A percentile compares a stretch with the other conserved stretches of the same genome.
These are phyloP conservation scores for Drosophila watanabei DNA, from an alignment of 1,140 invertebrate genomes.

Conservation along the genomic window DNA sequence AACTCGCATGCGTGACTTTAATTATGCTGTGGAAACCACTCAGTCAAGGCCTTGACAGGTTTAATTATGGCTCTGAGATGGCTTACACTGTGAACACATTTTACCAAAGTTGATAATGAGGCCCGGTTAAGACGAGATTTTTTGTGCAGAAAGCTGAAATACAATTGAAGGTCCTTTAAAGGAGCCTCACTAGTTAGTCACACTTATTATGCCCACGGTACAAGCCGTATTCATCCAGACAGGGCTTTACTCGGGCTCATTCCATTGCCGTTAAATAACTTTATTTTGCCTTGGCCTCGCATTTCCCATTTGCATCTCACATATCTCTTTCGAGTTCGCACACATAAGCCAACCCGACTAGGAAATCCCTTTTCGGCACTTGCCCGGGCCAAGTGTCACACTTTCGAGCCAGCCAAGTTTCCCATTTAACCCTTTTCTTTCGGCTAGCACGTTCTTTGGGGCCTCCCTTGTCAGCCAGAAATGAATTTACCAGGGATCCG, in stretches of 20 bases:
- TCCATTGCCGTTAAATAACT: slow-evolving; percentile 28
- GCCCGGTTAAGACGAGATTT: background rate
- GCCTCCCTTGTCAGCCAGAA: slow-evolving; percentile 25
- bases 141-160: background rate
- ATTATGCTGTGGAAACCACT: slow-evolving; percentile 30
- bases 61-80: slow-evolving; percentile 13
- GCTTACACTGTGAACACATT: background rate
- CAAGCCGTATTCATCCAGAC: background rate
- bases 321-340: slow-evolving; percentile 28
- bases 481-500: slow-evolving; percentile 24
- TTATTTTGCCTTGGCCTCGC: slow-evolving; percentile 12
- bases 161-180: background rate
- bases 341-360: slow-evolving; percentile 12
- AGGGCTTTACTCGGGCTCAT: background rate
- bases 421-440: slow-evolving; percentile 38
- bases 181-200: background rate
- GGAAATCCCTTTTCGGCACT: slow-evolving; percentile 38
- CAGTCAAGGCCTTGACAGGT: slow-evolving; percentile 10
- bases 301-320: slow-evolving; percentile 22
- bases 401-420: slow-evolving; percentile 31
- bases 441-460: slow-evolving; percentile 9
- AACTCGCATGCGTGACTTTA: slow-evolving; percentile 64
- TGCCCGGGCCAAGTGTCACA: slow-evolving; percentile 26
- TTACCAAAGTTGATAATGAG: background rate
- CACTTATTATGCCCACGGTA: background rate